A percentile compares a stretch with the other conserved stretches of the same genome.
Conservation (phyloP, 2,113 vertebrate species). For the Scopus umbretta region DNA sequence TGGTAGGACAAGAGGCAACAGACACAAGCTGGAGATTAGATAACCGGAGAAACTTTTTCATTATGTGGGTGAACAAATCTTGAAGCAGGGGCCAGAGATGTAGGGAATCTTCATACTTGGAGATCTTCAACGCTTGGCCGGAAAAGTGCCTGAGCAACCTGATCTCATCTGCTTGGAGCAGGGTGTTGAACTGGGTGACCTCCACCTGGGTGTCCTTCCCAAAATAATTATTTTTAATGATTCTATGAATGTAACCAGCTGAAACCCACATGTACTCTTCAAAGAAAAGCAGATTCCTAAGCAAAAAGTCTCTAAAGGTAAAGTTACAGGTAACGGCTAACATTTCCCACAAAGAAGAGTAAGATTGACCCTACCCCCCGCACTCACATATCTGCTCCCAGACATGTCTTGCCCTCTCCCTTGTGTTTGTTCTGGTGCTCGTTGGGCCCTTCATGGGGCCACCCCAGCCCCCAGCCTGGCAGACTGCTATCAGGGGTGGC, state of each 20-base stretch:
- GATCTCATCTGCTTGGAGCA: neutral
- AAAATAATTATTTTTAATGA: neutral
- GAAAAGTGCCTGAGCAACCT: neutral
- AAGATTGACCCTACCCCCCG: neutral
- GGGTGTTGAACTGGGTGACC: neutral
- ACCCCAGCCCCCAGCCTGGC: neutral
- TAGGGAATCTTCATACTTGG: neutral
- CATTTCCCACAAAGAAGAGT: neutral
- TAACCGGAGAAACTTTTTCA: neutral
- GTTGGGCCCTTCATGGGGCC: neutral
- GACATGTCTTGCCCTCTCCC: neutral
- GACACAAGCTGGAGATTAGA: neutral
- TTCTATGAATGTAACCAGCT: neutral
- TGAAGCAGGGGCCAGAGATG: neutral
- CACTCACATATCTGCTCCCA: accelerated
- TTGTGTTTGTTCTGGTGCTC: accelerated
- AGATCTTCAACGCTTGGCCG: neutral
- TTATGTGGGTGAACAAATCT: neutral
- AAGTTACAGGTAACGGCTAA: neutral
- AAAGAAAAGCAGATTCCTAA: neutral
- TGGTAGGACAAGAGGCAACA: neutral
- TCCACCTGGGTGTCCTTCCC: neutral
- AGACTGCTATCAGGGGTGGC: accelerated
- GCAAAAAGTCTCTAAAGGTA: neutral
- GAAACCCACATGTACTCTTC: neutral